phyloP scores from a whole-genome alignment of 1,140 invertebrate species.

The Coelopa frigida region DNA sequence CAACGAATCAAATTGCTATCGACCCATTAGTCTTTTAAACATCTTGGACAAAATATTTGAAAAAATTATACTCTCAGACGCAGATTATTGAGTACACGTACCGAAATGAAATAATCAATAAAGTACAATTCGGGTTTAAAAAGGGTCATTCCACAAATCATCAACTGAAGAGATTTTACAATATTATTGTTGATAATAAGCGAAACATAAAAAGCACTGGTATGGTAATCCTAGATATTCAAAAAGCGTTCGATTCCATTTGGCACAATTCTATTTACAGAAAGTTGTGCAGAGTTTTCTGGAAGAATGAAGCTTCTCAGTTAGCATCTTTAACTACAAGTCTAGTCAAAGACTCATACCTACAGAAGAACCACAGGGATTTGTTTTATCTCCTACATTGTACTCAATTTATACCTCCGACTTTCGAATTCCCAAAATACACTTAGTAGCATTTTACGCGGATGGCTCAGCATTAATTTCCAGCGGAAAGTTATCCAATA shows the following conservation, averaged over 20 bases:
- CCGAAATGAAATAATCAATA: too few species aligned
- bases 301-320: neutral
- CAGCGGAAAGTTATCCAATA: neutral
- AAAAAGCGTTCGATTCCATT: constrained; percentile 9
- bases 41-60: constrained; percentile 1
- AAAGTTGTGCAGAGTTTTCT: neutral
- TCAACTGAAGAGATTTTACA: constrained; percentile 2
- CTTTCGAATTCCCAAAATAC: neutral
- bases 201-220: neutral
- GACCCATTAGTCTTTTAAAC: constrained; percentile 2
- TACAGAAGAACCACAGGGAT: constrained; percentile 1
- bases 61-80: constrained; percentile 2
- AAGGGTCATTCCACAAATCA: neutral
- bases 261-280: constrained; percentile 4
- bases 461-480: constrained; percentile 1
- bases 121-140: constrained; percentile 4
- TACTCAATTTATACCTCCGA: constrained; percentile 6
- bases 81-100: neutral
- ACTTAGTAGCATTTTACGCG: neutral
- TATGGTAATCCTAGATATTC: constrained; percentile 4
- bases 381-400: neutral
- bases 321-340: neutral
- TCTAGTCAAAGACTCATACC: neutral
- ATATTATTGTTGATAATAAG: neutral
- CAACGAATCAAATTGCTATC: neutral